Percentiles rank a stretch among this genome's conserved stretches.
phyloP scores from a whole-genome alignment of 1,140 invertebrate genomes.

The Drosophila ohnishii region DNA sequence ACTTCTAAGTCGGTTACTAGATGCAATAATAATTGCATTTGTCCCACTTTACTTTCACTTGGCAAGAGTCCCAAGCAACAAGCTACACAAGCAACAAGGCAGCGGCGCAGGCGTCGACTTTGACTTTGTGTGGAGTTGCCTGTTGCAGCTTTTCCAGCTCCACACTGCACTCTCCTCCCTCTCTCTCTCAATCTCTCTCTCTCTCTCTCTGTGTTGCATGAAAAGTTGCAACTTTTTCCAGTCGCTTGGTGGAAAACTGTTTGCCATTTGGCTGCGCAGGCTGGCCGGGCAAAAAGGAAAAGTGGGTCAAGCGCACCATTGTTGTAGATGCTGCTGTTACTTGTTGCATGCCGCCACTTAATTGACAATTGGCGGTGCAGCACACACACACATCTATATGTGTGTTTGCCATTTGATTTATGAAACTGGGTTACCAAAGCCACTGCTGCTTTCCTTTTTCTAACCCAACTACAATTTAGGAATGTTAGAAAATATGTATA shows the following conservation, averaged over 20 bases:
- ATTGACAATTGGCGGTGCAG: constrained; percentile 53
- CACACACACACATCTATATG: constrained; percentile 17
- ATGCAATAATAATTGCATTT: constrained; percentile 83
- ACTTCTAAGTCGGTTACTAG: constrained; percentile 81
- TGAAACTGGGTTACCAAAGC: constrained; percentile 51
- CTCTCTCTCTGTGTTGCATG: constrained; percentile 59
- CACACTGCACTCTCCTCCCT: background rate
- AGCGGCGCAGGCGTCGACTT: constrained; percentile 57
- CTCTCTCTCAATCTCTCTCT: constrained; percentile 3
- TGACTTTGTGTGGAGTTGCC: constrained; percentile 57
- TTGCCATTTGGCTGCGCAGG: constrained; percentile 59
- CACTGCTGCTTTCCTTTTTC: constrained; percentile 56
- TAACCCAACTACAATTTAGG: background rate
- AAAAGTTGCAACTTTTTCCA: constrained; percentile 79
- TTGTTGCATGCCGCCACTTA: constrained; percentile 69
- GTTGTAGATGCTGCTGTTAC: constrained; percentile 65
- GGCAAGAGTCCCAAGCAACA: constrained; percentile 43
- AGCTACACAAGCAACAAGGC: constrained; percentile 24
- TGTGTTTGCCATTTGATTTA: constrained; percentile 56
- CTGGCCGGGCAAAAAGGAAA: constrained; percentile 70
- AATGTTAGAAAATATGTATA: background rate
- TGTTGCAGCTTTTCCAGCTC: constrained; percentile 44
- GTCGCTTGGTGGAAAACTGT: constrained; percentile 73
- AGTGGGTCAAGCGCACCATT: constrained; percentile 82
- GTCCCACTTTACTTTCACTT: constrained; percentile 83